phyloP scores from a whole-genome alignment of 2,113 vertebrate species.

The Prunella fulvescens region DNA sequence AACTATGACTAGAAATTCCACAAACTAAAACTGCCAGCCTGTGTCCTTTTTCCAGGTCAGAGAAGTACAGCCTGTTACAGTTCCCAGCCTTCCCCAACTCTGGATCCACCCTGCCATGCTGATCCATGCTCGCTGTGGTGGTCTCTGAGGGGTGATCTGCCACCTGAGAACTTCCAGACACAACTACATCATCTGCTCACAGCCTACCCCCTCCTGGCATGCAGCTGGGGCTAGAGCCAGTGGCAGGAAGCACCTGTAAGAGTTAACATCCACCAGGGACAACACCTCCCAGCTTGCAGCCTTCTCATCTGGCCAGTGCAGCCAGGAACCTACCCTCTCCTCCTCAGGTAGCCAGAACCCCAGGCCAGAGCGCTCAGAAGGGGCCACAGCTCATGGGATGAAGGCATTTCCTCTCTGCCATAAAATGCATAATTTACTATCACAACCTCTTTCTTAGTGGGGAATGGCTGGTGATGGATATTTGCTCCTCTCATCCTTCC shows the following conservation, averaged over 20 bases:
- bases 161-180: conserved; percentile 53
- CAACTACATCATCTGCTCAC: conserved; percentile 10
- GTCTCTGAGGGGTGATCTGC: background rate
- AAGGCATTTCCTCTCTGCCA: conserved; percentile 33
- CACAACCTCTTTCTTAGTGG: background rate
- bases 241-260: conserved; percentile 44
- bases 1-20: background rate
- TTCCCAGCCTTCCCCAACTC: background rate
- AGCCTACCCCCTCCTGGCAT: background rate
- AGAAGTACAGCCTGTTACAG: background rate
- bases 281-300: conserved; percentile 16
- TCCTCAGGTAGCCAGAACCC: conserved; percentile 23
- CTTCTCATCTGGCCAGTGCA: background rate
- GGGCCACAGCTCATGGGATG: background rate
- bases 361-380: background rate
- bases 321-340: background rate
- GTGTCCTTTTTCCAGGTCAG: background rate
- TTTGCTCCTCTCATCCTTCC: background rate
- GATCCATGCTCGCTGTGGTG: background rate
- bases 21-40: background rate
- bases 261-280: conserved; percentile 12
- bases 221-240: background rate
- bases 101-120: background rate
- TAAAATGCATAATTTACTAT: conserved; percentile 32
- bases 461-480: background rate